phyloP scores from a whole-genome alignment of 2,888 invertebrate species.

The Epirrita christyi region DNA sequence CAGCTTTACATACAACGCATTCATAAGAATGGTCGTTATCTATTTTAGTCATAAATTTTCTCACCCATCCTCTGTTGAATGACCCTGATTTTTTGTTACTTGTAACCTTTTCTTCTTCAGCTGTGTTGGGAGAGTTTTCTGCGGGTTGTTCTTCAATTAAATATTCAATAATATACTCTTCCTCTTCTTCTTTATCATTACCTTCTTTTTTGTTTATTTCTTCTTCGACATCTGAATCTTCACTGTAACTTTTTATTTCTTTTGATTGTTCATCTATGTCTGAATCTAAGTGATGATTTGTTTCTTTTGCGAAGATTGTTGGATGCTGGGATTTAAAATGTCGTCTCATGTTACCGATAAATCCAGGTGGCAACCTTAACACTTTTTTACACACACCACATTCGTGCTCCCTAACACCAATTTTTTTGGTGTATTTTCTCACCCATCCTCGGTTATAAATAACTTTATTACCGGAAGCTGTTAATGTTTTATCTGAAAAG shows the following conservation, averaged over 20 bases:
- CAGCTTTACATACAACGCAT: not conserved
- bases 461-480: not conserved
- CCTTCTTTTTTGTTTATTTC: not conserved
- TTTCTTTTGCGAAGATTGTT: not conserved
- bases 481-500: not conserved
- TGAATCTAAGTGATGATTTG: not conserved
- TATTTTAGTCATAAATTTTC: not conserved
- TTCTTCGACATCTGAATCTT: not conserved
- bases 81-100: not conserved
- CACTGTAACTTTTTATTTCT: no score
- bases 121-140: not conserved
- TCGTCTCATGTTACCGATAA: conserved; percentile 12
- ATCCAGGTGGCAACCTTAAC: conserved; percentile 4
- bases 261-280: no score
- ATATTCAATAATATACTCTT: conserved; percentile 7
- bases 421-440: conserved; percentile 1
- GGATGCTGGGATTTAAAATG: conserved; percentile 3
- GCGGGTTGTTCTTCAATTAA: not conserved
- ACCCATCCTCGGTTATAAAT: conserved; percentile 7
- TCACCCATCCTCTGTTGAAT: not conserved
- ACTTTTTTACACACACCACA: conserved; percentile 10
- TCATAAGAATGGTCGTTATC: not conserved
- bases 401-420: not conserved
- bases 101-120: not conserved
- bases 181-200: not conserved